Evolutionary conservation across 2,888 invertebrate species (phyloP).

Genomic region (Sclerodermus sp.): DNA sequence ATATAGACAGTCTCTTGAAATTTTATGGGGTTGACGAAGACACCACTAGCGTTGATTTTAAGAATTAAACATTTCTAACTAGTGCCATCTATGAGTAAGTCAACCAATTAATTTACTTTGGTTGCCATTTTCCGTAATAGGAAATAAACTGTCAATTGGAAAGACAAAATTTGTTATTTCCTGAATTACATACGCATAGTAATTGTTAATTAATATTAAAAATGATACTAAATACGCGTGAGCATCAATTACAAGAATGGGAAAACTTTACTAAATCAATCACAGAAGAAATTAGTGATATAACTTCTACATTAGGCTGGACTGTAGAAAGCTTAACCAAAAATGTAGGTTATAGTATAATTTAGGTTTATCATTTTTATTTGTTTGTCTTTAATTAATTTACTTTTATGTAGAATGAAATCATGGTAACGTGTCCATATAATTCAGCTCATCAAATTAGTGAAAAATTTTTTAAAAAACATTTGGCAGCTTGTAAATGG

Average conservation of each 20-base stretch:
- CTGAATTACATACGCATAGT: neutral
- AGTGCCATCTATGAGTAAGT: too few relatives aligned
- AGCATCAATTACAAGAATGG: constrained; percentile 27
- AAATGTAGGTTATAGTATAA: constrained; percentile 31
- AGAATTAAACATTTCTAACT: too few relatives aligned
- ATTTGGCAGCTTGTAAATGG: constrained; percentile 58
- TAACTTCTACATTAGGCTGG: constrained; percentile 33
- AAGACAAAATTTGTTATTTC: neutral
- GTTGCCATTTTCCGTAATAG: too few relatives aligned
- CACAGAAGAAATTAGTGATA: constrained; percentile 25
- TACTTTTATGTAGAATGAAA: constrained; percentile 33
- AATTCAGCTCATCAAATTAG: constrained; percentile 58
- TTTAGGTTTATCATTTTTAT: neutral
- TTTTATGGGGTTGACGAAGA: too few relatives aligned
- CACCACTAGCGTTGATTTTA: too few relatives aligned
- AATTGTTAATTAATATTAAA: constrained; percentile 8
- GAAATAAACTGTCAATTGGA: too few relatives aligned
- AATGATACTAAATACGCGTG: constrained; percentile 14
- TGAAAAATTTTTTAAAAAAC: constrained; percentile 52
- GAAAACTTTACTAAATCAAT: constrained; percentile 26
- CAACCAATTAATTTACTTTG: too few relatives aligned
- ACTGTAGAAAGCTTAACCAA: constrained; percentile 25
- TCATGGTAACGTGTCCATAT: constrained; percentile 56
- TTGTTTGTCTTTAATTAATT: neutral
- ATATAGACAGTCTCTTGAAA: too few relatives aligned